Evolutionary conservation across 2,888 invertebrate genomes (phyloP).

Genomic region (Drosophila demipolita): DNA sequence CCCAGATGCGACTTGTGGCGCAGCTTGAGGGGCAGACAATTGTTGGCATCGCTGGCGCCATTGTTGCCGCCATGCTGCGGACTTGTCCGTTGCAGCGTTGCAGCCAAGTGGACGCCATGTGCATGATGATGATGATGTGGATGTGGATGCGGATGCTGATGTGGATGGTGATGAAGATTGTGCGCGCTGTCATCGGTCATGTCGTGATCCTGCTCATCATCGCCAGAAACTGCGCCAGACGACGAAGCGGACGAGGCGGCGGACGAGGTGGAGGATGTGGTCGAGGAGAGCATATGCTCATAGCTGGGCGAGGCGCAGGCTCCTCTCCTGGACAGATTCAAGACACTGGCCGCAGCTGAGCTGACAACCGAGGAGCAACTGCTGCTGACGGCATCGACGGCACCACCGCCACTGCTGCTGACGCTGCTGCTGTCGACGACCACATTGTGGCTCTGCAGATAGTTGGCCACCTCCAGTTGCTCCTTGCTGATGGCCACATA

Average conservation of each 20-base stretch:
- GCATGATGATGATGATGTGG: conserved; percentile 5
- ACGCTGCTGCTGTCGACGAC: conserved; percentile 53
- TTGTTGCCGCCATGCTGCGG: conserved; percentile 56
- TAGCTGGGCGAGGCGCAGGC: conserved; percentile 88
- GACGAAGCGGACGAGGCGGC: conserved; percentile 88
- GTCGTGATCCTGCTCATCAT: conserved; percentile 85
- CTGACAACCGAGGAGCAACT: conserved; percentile 69
- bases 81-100: conserved; percentile 54
- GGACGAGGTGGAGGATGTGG: conserved; percentile 87
- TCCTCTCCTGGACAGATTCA: conserved; percentile 89
- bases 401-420: conserved; percentile 4
- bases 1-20: conserved; percentile 96
- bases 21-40: conserved; percentile 94
- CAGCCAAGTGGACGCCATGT: conserved; percentile 26
- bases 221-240: conserved; percentile 86
- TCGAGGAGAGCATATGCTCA: conserved; percentile 89
- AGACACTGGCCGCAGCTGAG: conserved; percentile 86
- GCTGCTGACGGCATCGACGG: conserved; percentile 72
- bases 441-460: conserved; percentile 53
- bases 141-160: background rate
- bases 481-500: conserved; percentile 62
- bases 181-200: conserved; percentile 76
- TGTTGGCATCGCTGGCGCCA: conserved; percentile 87
- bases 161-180: conserved; percentile 3
- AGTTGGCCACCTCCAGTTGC: conserved; percentile 61